Percentiles rank a stretch among this genome's conserved stretches.
Evolutionary conservation across 92 coral and sea anemone genomes (phyloP).

Genomic region (Paragorgia papillata): DNA sequence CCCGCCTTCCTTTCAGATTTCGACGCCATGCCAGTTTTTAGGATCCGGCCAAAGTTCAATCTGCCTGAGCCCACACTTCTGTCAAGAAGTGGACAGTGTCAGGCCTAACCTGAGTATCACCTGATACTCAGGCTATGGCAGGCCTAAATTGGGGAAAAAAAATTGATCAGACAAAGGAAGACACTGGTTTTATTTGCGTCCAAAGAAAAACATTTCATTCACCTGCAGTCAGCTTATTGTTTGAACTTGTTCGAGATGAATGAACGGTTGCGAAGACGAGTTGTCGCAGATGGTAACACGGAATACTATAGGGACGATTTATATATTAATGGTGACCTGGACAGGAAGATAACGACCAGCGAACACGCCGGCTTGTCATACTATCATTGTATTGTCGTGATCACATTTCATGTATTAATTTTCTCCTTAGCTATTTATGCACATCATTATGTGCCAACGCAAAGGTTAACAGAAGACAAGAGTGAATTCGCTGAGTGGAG

Average conservation of each 20-base stretch:
- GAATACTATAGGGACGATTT: neutral
- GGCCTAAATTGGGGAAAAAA: too few species aligned
- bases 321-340: neutral
- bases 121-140: too few species aligned
- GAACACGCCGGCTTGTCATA: constrained; percentile 15
- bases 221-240: too few species aligned
- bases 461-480: constrained; percentile 50
- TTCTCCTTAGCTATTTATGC: constrained; percentile 55
- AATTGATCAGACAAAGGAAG: too few species aligned
- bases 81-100: too few species aligned
- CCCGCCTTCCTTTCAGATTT: too few species aligned
- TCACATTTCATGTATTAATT: constrained; percentile 51
- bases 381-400: constrained; percentile 47
- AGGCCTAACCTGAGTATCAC: too few species aligned
- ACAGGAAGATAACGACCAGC: neutral
- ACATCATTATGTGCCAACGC: constrained; percentile 70
- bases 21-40: too few species aligned
- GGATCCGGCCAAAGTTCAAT: too few species aligned
- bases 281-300: neutral
- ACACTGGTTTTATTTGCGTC: too few species aligned
- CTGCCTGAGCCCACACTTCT: too few species aligned
- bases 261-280: neutral
- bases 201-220: too few species aligned
- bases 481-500: constrained; percentile 89
- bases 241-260: constrained; percentile 8